phyloP scores from a whole-genome alignment of 1,140 invertebrate species.

The Archivesica marissinica region DNA sequence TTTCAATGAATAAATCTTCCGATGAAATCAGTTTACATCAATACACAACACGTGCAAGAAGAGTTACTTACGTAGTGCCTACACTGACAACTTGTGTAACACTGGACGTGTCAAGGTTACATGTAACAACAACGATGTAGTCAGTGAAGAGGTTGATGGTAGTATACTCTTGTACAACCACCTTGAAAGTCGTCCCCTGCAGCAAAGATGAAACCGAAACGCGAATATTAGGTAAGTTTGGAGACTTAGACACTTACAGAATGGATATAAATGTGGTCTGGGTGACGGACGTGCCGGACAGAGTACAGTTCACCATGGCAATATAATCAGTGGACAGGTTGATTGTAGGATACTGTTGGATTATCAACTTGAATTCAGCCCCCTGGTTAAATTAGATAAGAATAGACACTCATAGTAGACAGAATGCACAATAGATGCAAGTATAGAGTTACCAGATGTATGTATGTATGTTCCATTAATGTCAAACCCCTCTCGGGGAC shows the following conservation, averaged over 20 bases:
- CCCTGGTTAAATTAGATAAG: constrained; percentile 17
- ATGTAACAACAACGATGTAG: background rate
- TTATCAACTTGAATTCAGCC: background rate
- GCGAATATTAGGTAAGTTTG: background rate
- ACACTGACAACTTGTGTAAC: background rate
- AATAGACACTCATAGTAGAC: too few relatives aligned
- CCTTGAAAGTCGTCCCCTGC: constrained; percentile 6
- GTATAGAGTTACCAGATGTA: too few relatives aligned
- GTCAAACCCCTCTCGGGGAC: too few relatives aligned
- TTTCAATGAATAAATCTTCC: too few relatives aligned
- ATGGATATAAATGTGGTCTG: background rate
- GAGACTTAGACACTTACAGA: background rate
- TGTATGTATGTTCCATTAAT: too few relatives aligned
- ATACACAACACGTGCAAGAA: too few relatives aligned
- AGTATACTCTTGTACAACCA: constrained; percentile 38
- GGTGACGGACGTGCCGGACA: background rate
- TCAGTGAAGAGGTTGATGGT: constrained; percentile 2
- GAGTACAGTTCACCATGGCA: background rate
- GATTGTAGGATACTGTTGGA: background rate
- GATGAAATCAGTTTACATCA: too few relatives aligned
- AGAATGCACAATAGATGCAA: too few relatives aligned
- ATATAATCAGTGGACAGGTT: background rate
- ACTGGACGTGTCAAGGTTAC: constrained; percentile 8
- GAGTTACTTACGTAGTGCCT: constrained; percentile 29
- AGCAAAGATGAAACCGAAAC: background rate